These are phyloP conservation scores for Neolamprologus fasciatus DNA, from an alignment of 2,113 vertebrate species.

Conservation along the genomic window DNA sequence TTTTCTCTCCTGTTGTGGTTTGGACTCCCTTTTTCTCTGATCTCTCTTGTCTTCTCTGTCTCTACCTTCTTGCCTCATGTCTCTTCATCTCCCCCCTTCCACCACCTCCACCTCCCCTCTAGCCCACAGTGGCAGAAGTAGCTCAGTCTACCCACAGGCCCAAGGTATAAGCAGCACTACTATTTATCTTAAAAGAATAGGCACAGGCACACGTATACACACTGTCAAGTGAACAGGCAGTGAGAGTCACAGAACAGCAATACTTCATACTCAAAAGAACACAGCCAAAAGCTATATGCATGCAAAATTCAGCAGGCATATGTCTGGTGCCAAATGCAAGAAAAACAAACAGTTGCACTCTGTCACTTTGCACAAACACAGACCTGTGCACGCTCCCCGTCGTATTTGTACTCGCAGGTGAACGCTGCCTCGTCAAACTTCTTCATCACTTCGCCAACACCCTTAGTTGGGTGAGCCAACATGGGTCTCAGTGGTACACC, in stretches of 20 bases:
- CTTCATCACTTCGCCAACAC: slow-evolving; percentile 84
- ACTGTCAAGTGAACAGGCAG: not conserved
- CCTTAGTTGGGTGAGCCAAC: slow-evolving; percentile 87
- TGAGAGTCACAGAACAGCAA: not conserved
- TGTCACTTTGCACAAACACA: slow-evolving; percentile 32
- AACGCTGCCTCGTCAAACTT: slow-evolving; percentile 84
- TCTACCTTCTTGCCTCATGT: not conserved
- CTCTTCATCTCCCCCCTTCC: not conserved
- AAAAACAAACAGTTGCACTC: slow-evolving; percentile 18
- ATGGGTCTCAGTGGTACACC: slow-evolving; percentile 85
- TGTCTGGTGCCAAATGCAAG: slow-evolving; percentile 6
- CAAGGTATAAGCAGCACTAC: slow-evolving; percentile 15
- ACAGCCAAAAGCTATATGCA: slow-evolving; percentile 32
- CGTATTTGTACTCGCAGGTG: slow-evolving; percentile 92
- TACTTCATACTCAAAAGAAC: slow-evolving; percentile 9
- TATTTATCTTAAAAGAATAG: slow-evolving; percentile 31
- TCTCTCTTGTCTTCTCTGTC: not conserved
- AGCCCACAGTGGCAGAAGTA: slow-evolving; percentile 1
- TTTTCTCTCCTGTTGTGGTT: not conserved
- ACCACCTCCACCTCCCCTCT: not conserved
- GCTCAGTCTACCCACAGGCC: slow-evolving; percentile 35
- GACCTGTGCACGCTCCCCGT: slow-evolving; percentile 86
- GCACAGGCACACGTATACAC: not conserved
- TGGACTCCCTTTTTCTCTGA: not conserved
- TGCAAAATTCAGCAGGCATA: slow-evolving; percentile 37